Evolutionary conservation across 1,140 invertebrate species (phyloP), one percentile per base, ranked within the genome.

Genomic region (Drosophila varians): DNA sequence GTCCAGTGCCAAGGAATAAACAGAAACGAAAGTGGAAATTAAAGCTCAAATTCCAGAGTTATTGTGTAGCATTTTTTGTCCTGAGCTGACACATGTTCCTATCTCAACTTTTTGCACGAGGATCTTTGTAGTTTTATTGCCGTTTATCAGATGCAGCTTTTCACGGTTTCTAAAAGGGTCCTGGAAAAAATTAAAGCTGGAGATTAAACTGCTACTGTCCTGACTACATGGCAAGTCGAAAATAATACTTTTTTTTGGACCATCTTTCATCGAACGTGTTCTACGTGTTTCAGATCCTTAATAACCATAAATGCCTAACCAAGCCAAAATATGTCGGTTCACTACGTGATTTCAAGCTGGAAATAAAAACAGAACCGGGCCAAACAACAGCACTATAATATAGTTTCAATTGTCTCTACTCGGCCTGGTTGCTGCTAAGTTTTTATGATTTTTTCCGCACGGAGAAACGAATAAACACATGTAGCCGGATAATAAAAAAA

Each of bases 81-180:
- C n/a, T n/a, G 28, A n/a, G 54, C n/a, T n/a, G 42, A 16, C 14
- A 61, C 26, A 31, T 57, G 19, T 28, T 61, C 28, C 3, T 23
- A 43, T 40, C 38, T 12, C 5, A 11, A 19, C 54, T 19, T 61
- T 61, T 34, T 9, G 53, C 58, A 52, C 38, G 58, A 25, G 53
- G 38, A 58, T 61, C 53, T 43, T 58, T 45, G 26, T 38, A 60
- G 40, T 62, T 62, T 43, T 26, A 21, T 62, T 26, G 36, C 12
- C 9, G 23, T 11, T 57, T 61, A 57, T 18, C 19, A 47, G 28
- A 21, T 56, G 25, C 26, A 34, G 21, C 54, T 47, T 56, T 47
- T 31, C 5, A 43, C 43, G 54, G 18, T 34, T 12, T 34, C 47
- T 42, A 31, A 34, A 25, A 25, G 18, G 8, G 18, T 25, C 19